phyloP scores from a whole-genome alignment of 2,888 invertebrate species.

The Rhabditophanes sp. region DNA sequence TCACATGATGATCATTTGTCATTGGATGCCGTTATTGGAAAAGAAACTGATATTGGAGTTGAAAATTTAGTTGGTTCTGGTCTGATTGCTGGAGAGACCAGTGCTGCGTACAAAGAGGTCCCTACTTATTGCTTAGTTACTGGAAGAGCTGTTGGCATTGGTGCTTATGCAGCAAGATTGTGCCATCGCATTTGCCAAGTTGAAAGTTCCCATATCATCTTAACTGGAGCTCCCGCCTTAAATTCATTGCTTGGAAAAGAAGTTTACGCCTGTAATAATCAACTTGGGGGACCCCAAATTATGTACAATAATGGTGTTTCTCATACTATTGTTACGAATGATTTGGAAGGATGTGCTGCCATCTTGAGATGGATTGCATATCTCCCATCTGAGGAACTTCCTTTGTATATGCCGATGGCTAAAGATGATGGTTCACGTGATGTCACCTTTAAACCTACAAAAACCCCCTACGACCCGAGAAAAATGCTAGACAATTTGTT shows the following conservation, averaged over 20 bases:
- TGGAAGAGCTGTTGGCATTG: conserved; percentile 91
- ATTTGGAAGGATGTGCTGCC: conserved; percentile 59
- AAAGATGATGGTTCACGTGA: conserved; percentile 3
- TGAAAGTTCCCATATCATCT: conserved; percentile 89
- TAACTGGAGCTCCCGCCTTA: conserved; percentile 66
- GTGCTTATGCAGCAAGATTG: conserved; percentile 78
- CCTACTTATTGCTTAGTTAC: conserved; percentile 90
- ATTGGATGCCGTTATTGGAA: conserved; percentile 50
- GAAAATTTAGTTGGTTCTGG: conserved; percentile 60
- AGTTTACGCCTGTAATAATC: conserved; percentile 94
- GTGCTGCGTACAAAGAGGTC: conserved; percentile 78
- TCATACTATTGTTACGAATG: conserved; percentile 72
- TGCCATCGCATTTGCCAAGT: conserved; percentile 71
- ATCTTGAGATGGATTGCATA: conserved; percentile 80
- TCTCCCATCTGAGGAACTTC: too few species aligned
- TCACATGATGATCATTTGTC: conserved; percentile 34
- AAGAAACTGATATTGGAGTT: conserved; percentile 59
- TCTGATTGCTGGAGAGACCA: conserved; percentile 91
- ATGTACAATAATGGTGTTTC: conserved; percentile 96
- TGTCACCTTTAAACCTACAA: conserved; percentile 69
- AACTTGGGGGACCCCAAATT: conserved; percentile 87
- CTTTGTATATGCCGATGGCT: not conserved
- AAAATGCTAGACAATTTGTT: conserved; percentile 60
- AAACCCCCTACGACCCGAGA: conserved; percentile 80
- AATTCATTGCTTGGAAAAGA: conserved; percentile 60